Conservation (phyloP, 2,888 invertebrate species). For the Hypolimnas misippus region DNA sequence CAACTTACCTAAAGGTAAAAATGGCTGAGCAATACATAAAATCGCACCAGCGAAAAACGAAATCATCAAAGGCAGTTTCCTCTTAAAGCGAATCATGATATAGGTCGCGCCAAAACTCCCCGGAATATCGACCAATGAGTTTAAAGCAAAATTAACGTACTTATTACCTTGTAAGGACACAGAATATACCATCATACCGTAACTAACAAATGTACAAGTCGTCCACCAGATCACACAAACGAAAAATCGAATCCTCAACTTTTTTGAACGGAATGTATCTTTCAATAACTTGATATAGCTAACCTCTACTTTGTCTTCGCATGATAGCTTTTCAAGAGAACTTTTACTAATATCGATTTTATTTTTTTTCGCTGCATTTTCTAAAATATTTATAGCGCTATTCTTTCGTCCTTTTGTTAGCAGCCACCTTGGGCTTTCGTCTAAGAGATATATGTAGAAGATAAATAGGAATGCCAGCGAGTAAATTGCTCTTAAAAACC, state of each 20-base stretch:
- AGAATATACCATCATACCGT: conserved; percentile 90
- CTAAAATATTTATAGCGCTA: conserved; percentile 85
- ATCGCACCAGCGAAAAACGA: conserved; percentile 83
- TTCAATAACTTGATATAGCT: conserved; percentile 54
- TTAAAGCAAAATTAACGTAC: conserved; percentile 88
- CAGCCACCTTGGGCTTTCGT: conserved; percentile 92
- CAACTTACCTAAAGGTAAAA: conserved; percentile 65
- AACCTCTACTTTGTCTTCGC: conserved; percentile 52
- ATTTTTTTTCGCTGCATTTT: conserved; percentile 82
- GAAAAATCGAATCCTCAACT: conserved; percentile 63
- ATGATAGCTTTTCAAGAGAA: conserved; percentile 54
- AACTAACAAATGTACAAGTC: conserved; percentile 90
- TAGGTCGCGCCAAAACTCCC: conserved; percentile 81
- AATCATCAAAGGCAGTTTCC: conserved; percentile 81
- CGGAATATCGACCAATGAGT: conserved; percentile 83
- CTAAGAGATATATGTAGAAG: conserved; percentile 86
- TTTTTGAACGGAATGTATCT: conserved; percentile 62
- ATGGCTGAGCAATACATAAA: conserved; percentile 85
- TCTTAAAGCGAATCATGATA: conserved; percentile 80
- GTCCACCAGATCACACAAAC: conserved; percentile 77
- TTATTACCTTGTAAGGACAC: conserved; percentile 89
- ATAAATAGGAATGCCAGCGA: conserved; percentile 87
- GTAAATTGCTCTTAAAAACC: conserved; percentile 86
- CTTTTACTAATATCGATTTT: conserved; percentile 60
- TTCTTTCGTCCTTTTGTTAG: conserved; percentile 87